Base-by-base conservation (phyloP, 37 sponge, comb jelly and placozoan species). In the Diacarnus erythraeanus region DNA sequence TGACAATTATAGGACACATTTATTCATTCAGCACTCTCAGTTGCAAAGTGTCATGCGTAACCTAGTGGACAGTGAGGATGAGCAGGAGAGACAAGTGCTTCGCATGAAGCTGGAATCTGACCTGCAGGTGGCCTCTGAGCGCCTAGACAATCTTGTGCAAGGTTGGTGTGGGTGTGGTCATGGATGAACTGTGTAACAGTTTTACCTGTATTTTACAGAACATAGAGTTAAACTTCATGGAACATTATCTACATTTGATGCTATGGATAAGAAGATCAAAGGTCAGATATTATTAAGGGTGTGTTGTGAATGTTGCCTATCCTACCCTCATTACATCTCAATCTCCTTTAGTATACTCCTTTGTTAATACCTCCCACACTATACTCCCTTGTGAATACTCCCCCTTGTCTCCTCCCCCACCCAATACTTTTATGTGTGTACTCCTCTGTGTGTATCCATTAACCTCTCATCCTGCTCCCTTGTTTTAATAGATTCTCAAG, bases 201-300 rank as follows among this genome's bases (percentile, higher is more conserved):
- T n/a, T n/a, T n/a, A n/a, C n/a, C n/a, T n/a, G n/a, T n/a, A n/a
- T 41, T 57, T 2, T 80, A 3, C 57, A 93, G 93, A 88, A 37
- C 84, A 90, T 51, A 75, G 83, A 33, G 88, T 84, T 20, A 77
- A 87, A 37, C 89, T 94, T 8, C 90, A 94, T 35, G 74, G 75
- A 20, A 75, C 94, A 17, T 25, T 94, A 27, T 59, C 67, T 1
- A 82, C 90, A 33, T 94, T 90, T 66, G 76, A 82, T 29, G 77
- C 80, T 26, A 71, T 94, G 3, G 88, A 85, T 64, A 77, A 58
- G 38, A 81, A 71, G 26, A 72, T 94, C 25, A 87, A 38, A 74
- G 85, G 93, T 92, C 34, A 73, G 75, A 6, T n/a, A 42, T 54
- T 21, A 2, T 21, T 20, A 21, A 56, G 20, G n/a, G n/a, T n/a